Evolutionary conservation across 2,113 vertebrate genomes (phyloP).

Genomic region (Malurus alboscapulatus): DNA sequence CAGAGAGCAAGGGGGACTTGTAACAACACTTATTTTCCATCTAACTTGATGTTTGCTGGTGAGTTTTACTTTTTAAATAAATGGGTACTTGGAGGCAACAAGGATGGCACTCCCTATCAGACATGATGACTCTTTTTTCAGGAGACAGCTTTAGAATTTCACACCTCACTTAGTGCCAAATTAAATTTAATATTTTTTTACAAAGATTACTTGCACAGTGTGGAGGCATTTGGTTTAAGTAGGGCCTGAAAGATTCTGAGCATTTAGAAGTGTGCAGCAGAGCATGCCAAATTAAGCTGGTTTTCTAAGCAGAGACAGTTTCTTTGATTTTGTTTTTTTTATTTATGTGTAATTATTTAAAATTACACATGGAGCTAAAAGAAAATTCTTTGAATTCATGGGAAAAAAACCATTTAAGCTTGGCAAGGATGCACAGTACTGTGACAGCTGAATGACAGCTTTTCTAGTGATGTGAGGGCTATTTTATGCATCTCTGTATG

Average conservation of each 20-base stretch:
- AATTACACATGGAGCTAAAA: constrained; percentile 11
- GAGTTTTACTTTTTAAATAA: not conserved
- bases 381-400: constrained; percentile 14
- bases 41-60: not conserved
- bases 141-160: constrained; percentile 37
- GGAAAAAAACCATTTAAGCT: not conserved
- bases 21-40: not conserved
- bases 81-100: not conserved
- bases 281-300: constrained; percentile 59
- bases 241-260: constrained; percentile 7
- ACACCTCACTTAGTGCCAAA: constrained; percentile 28
- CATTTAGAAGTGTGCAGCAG: constrained; percentile 33
- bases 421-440: not conserved
- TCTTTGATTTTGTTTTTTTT: constrained; percentile 65
- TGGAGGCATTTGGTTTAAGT: constrained; percentile 37
- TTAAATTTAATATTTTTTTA: not conserved
- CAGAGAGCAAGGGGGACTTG: not conserved
- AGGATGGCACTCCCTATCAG: not conserved
- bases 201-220: constrained; percentile 43
- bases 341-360: constrained; percentile 57
- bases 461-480: not conserved
- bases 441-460: not conserved
- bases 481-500: not conserved
- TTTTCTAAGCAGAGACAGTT: constrained; percentile 33
- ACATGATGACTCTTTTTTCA: not conserved